Evolutionary conservation across 2,113 vertebrate genomes (phyloP), one percentile per base, ranked within the genome.

Genomic region (Amblyornis subalaris): DNA sequence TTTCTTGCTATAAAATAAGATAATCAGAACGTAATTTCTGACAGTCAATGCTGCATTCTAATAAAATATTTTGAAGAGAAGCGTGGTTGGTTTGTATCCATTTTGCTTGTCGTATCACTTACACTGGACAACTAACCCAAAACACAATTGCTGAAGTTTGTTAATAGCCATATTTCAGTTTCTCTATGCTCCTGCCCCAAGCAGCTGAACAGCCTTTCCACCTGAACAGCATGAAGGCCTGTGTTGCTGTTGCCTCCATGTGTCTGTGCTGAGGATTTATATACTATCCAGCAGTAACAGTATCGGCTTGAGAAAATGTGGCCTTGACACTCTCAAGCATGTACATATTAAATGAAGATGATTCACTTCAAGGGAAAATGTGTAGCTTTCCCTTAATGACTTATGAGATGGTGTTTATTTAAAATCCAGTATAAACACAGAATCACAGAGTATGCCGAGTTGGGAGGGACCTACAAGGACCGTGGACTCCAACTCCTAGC

Each of bases 231-330:
- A 3, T 1, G 6, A 29, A 33, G 28, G 17, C 26, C 31, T 55
- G 36, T 10, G 1, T 4, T 26, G 66, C 35, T 48, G 1, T 3
- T 42, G 15, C 26, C 48, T 22, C 14, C 3, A 0, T 4, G 4
- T 5, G 10, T 60, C 42, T 35, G 26, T 62, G 54, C 48, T 48
- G 29, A n/a, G 53, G 26, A 26, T 50, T 40, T 29, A 12, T 25
- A 5, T 7, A 9, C 48, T 19, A 5, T 18, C 35, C 73, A 36
- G 10, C 3, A 50, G 62, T 44, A 44, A 35, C 18, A 31, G 16
- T 9, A 31, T 9, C 3, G 0, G 8, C 23, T 21, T 12, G 23
- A 75, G 23, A 38, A 13, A 35, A 20, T 7, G 22, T 5, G 57
- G 29, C 51, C 47, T 54, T 53, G 33, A 51, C 7, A 17, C 18